phyloP scores from a whole-genome alignment of 2,797 vertebrate genomes.

The Meriones psammophilus region DNA sequence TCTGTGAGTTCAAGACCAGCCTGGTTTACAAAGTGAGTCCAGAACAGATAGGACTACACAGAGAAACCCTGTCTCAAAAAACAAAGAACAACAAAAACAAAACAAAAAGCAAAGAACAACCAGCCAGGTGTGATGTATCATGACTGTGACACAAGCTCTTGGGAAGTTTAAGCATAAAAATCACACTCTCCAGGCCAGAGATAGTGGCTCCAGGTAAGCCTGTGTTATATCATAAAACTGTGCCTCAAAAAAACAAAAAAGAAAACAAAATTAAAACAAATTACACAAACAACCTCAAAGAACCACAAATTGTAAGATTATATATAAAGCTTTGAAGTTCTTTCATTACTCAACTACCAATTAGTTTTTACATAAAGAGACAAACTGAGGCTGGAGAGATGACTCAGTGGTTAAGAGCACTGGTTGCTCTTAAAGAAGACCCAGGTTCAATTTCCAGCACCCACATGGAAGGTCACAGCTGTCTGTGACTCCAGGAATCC shows the following conservation, averaged over 20 bases:
- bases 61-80: too few relatives aligned
- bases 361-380: slow-evolving; percentile 3
- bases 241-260: background rate
- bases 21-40: too few relatives aligned
- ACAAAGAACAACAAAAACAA: too few relatives aligned
- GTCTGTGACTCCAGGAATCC: background rate
- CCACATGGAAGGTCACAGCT: background rate
- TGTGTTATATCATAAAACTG: background rate
- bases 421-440: background rate
- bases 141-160: background rate
- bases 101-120: background rate
- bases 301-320: background rate
- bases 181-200: background rate
- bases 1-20: too few relatives aligned
- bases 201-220: background rate
- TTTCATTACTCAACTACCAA: background rate
- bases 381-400: background rate
- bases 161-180: background rate
- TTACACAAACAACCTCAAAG: background rate
- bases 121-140: background rate
- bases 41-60: too few relatives aligned
- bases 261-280: background rate
- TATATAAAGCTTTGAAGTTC: background rate
- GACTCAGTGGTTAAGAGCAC: background rate
- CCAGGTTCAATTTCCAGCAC: background rate